Evolutionary conservation across 2,888 invertebrate species (phyloP), one percentile per base, ranked within the genome.

Genomic region (Dicranocentrus wangi): DNA sequence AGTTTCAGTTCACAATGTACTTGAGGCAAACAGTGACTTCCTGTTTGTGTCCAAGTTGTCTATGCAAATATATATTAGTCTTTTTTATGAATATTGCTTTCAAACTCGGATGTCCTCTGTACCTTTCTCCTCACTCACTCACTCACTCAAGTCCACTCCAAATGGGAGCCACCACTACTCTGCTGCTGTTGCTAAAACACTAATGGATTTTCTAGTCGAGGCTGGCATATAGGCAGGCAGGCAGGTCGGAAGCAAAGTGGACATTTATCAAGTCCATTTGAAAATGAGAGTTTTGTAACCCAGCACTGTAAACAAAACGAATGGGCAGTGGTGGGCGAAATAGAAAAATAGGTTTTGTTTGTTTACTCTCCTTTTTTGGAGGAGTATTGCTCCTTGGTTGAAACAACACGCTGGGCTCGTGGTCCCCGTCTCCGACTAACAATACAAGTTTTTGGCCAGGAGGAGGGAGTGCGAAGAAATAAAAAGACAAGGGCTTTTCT

Each of bases 251-350:
- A n/a, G n/a, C n/a, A 32, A 32, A 32, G 32, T 51, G 51, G 51
- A 51, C 51, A 51, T 51, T 51, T 51, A 51, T 51, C 51, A 51
- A 51, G 19, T 51, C 51, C n/a, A 51, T 51, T 17, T 3, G 51
- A 8, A 19, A 51, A 15, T 51, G 51, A 51, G 19, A 17, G 51
- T 2, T 7, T 42, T 7, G 19, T 19, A 2, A 17, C n/a, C n/a
- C 5, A 17, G 51, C 19, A 3, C 15, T 51, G 51, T 51, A 51
- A 51, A 51, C n/a, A 51, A 3, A 42, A 42, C 13, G n/a, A 3
- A 51, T 32, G 32, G 32, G 19, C 3, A 51, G 51, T 15, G 13
- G 42, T 42, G 8, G 13, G 42, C 42, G 42, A 42, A 42, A 13
- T 10, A 42, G 42, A 42, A 42, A 19, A 51, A 51, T 17, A 5